phyloP scores from a whole-genome alignment of 1,140 invertebrate species.

The Elymnias hypermnestra region DNA sequence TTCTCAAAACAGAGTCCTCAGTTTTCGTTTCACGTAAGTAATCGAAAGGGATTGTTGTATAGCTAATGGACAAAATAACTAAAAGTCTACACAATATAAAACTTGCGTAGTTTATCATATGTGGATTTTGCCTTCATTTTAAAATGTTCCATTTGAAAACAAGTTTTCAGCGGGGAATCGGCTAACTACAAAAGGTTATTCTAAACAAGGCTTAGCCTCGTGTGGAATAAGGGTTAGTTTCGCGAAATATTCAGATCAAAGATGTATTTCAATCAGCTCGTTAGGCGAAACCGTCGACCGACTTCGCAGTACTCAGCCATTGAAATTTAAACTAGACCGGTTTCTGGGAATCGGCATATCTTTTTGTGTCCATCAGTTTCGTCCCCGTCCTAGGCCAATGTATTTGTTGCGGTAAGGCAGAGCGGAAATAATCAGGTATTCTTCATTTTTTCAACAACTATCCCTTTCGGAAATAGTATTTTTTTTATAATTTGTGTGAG shows the following conservation, averaged over 20 bases:
- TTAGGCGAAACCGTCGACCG: conserved; percentile 41
- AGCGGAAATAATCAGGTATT: conserved; percentile 10
- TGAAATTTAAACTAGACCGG: conserved; percentile 58
- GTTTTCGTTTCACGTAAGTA: no score
- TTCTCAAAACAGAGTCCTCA: no score
- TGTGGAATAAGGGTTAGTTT: conserved; percentile 4
- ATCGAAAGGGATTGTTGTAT: no score
- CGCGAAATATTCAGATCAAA: conserved; percentile 33
- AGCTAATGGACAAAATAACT: no score
- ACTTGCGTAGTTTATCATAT: no score
- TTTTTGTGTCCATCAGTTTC: conserved; percentile 16
- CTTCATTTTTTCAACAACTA: neutral
- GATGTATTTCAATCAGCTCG: conserved; percentile 59
- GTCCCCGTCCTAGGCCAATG: conserved; percentile 27
- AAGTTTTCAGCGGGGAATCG: conserved; percentile 13
- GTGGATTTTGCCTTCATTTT: neutral
- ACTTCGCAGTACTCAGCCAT: conserved; percentile 50
- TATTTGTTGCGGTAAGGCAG: conserved; percentile 7
- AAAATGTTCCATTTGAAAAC: conserved; percentile 2
- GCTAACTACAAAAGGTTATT: neutral
- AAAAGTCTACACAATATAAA: no score
- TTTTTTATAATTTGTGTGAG: no score
- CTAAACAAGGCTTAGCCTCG: conserved; percentile 1
- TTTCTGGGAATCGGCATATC: conserved; percentile 37
- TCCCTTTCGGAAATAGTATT: no score